A percentile compares a stretch with the other conserved stretches of the same genome.
Evolutionary conservation across 2,113 vertebrate species (phyloP).

Genomic region (Mirza zaza): DNA sequence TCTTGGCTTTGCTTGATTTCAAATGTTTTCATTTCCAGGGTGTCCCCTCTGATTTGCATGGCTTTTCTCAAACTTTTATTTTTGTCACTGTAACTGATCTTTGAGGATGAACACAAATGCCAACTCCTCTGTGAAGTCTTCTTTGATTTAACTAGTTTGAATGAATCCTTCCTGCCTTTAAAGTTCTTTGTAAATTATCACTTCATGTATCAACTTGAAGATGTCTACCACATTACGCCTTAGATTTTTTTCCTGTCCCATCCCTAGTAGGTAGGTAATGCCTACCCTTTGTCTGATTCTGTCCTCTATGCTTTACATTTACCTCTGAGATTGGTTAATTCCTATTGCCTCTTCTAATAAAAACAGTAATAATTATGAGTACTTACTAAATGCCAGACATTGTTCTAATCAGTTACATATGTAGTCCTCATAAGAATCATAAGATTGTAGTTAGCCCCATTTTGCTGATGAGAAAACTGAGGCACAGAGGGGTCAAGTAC

Average conservation of each 20-base stretch:
- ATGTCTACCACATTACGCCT: not conserved
- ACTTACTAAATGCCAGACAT: not conserved
- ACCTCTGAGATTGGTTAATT: not conserved
- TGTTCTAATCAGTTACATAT: not conserved
- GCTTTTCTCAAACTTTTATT: not conserved
- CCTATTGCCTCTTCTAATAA: not conserved
- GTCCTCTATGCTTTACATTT: not conserved
- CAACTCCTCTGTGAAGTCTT: not conserved
- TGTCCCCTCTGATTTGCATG: not conserved
- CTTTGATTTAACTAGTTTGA: not conserved
- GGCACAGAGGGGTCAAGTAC: not conserved
- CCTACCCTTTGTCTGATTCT: not conserved
- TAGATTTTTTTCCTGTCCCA: not conserved
- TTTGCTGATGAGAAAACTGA: not conserved
- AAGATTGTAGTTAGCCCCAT: not conserved
- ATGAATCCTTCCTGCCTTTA: not conserved
- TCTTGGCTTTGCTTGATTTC: conserved; percentile 10
- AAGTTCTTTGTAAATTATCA: not conserved
- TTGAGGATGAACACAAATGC: not conserved
- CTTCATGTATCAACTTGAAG: not conserved
- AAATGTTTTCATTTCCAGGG: not conserved
- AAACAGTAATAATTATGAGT: not conserved
- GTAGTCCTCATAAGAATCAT: not conserved
- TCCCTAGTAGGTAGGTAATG: not conserved
- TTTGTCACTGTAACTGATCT: not conserved